phyloP scores from a whole-genome alignment of 2,113 vertebrate genomes.

The Procavia capensis region DNA sequence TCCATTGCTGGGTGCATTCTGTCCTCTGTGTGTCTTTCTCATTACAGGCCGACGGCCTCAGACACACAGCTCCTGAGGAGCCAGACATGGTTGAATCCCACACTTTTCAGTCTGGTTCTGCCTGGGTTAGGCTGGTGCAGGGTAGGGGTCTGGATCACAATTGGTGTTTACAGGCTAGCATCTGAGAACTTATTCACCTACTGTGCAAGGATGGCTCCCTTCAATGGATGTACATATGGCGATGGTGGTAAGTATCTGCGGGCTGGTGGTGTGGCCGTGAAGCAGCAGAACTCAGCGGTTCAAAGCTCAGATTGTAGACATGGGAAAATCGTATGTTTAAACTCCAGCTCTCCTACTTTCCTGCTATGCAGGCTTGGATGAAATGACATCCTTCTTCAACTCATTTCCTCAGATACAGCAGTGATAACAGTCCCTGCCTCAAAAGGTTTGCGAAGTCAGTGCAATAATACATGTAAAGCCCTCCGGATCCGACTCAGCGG shows the following conservation, averaged over 20 bases:
- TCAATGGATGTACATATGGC: background rate
- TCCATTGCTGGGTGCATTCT: conserved; percentile 28
- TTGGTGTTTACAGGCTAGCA: conserved; percentile 28
- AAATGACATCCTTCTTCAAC: conserved; percentile 41
- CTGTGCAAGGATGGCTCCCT: background rate
- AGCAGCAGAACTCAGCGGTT: background rate
- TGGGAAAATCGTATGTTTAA: background rate
- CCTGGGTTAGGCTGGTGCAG: background rate
- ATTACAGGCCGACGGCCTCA: conserved; percentile 22
- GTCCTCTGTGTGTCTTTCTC: conserved; percentile 73
- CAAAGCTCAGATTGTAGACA: background rate
- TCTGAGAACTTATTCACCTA: conserved; percentile 15
- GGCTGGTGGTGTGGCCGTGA: background rate
- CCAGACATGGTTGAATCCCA: background rate
- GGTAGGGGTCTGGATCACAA: conserved; percentile 22
- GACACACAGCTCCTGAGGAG: conserved; percentile 15
- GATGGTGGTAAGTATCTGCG: background rate
- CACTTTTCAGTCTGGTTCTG: conserved; percentile 26
- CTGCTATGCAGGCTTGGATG: background rate
- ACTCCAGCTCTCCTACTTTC: background rate
- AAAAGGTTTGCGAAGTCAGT: background rate
- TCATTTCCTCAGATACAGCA: background rate
- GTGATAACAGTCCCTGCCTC: background rate
- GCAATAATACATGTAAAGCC: background rate
- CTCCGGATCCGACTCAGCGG: too few relatives aligned